phyloP scores from a whole-genome alignment of 2,797 vertebrate genomes.

The Xiphorhynchus erythropygius region DNA sequence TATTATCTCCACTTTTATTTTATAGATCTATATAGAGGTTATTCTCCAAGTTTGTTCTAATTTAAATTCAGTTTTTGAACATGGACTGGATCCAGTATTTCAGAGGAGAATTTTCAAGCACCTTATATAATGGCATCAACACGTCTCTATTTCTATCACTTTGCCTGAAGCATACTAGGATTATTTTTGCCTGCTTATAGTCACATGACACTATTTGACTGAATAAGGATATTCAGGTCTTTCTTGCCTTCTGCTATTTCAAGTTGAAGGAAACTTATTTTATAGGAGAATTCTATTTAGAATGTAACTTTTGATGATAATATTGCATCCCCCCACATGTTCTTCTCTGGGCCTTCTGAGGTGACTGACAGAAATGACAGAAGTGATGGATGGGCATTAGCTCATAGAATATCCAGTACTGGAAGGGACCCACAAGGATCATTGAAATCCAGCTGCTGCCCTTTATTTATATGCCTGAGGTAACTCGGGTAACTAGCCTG shows the following conservation, averaged over 20 bases:
- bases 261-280: not conserved
- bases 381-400: not conserved
- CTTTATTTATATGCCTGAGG: not conserved
- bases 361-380: not conserved
- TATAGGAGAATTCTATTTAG: not conserved
- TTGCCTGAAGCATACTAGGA: constrained; percentile 23
- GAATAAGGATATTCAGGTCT: constrained; percentile 28
- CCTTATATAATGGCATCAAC: constrained; percentile 50
- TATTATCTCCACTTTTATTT: not conserved
- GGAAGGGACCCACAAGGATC: not conserved
- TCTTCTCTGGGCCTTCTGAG: not conserved
- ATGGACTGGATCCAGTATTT: constrained; percentile 12
- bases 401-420: not conserved
- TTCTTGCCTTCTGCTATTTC: constrained; percentile 48
- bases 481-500: not conserved
- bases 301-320: not conserved
- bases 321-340: not conserved
- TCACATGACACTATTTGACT: constrained; percentile 16
- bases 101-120: constrained; percentile 28
- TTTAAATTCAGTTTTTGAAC: constrained; percentile 22
- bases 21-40: not conserved
- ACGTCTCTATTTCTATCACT: constrained; percentile 38
- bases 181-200: constrained; percentile 49
- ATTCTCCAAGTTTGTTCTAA: constrained; percentile 21
- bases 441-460: not conserved